Conservation (phyloP, 1,140 invertebrate genomes). For the Ylistrum balloti region DNA sequence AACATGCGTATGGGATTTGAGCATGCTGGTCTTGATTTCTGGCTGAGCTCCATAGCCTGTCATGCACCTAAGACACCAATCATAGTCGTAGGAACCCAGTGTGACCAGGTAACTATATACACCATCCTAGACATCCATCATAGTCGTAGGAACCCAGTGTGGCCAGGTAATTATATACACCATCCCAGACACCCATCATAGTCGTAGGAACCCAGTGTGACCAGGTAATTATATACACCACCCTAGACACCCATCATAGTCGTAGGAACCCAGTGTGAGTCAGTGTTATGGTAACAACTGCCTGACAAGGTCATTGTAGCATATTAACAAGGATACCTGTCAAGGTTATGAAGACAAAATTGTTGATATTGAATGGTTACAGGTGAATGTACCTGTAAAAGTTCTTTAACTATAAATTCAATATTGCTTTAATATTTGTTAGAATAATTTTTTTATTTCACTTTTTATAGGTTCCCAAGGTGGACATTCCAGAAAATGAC, state of each 20-base stretch:
- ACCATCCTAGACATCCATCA: conserved; percentile 76
- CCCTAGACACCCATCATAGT: conserved; percentile 76
- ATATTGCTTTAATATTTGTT: background rate
- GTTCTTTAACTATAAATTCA: no score
- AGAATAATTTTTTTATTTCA: background rate
- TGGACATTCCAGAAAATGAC: conserved; percentile 74
- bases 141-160: conserved; percentile 70
- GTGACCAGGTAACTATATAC: conserved; percentile 77
- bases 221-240: background rate
- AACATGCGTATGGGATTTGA: conserved; percentile 79
- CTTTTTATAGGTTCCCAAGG: conserved; percentile 72
- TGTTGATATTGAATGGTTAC: no score
- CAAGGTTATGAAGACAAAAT: no score
- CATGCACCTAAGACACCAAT: conserved; percentile 80
- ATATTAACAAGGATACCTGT: no score
- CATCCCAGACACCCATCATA: conserved; percentile 76
- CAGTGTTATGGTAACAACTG: no score
- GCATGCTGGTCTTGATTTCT: conserved; percentile 81
- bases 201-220: no score
- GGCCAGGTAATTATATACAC: background rate
- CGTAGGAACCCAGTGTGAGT: no score
- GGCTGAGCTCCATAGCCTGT: conserved; percentile 79
- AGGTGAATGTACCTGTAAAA: no score
- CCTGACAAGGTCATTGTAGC: no score
- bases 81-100: conserved; percentile 79